Evolutionary conservation across 2,888 invertebrate species (phyloP).

Genomic region (Drosophila siamana): DNA sequence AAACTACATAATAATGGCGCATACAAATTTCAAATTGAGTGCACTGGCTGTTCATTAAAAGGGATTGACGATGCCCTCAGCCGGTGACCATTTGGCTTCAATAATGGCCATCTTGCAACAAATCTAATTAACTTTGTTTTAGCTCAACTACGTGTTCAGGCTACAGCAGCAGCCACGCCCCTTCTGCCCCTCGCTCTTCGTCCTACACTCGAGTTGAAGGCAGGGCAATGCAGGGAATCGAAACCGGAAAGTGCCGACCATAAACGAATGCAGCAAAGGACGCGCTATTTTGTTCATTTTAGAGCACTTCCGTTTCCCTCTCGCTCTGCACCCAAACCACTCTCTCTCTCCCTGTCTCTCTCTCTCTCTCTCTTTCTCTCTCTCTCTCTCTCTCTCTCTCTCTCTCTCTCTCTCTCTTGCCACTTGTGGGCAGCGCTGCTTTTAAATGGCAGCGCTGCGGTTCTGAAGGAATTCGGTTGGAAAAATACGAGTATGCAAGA

Average conservation of each 20-base stretch:
- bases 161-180: slow-evolving; percentile 29
- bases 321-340: not conserved
- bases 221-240: slow-evolving; percentile 25
- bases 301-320: slow-evolving; percentile 2
- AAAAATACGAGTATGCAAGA: slow-evolving; percentile 62
- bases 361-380: not conserved
- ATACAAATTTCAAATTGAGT: slow-evolving; percentile 63
- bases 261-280: slow-evolving; percentile 75
- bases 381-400: not conserved
- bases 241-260: slow-evolving; percentile 60
- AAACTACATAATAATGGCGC: slow-evolving; percentile 58
- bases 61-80: slow-evolving; percentile 32
- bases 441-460: slow-evolving; percentile 43
- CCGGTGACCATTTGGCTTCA: slow-evolving; percentile 47
- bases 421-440: slow-evolving; percentile 23
- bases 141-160: slow-evolving; percentile 67
- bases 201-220: not conserved
- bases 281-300: slow-evolving; percentile 49
- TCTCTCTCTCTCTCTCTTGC: not conserved
- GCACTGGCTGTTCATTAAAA: slow-evolving; percentile 54
- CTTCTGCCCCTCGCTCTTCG: not conserved
- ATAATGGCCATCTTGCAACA: slow-evolving; percentile 76
- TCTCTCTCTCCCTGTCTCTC: not conserved
- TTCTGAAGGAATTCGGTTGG: slow-evolving; percentile 65
- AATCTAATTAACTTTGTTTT: slow-evolving; percentile 80